These are phyloP conservation scores for Choristoneura rosaceana DNA, from an alignment of 2,888 invertebrate species.

Conservation along the genomic window DNA sequence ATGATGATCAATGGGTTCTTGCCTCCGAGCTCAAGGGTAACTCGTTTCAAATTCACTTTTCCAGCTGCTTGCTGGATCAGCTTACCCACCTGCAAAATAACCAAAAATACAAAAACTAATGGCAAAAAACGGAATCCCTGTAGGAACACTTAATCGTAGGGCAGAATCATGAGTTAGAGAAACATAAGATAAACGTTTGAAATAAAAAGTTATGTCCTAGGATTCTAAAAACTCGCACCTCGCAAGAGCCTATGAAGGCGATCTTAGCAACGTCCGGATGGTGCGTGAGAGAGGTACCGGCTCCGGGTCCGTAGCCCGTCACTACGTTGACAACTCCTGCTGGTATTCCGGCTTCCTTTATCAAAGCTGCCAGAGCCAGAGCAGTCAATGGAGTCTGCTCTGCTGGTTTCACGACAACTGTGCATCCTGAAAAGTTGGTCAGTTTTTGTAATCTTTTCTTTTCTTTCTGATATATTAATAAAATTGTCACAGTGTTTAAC, in stretches of 20 bases:
- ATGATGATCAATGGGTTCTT: slow-evolving; percentile 94
- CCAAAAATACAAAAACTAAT: slow-evolving; percentile 16
- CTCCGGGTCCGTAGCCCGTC: slow-evolving; percentile 91
- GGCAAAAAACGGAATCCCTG: too few species aligned
- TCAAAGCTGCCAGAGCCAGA: slow-evolving; percentile 91
- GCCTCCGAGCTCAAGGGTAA: slow-evolving; percentile 94
- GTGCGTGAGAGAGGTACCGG: slow-evolving; percentile 90
- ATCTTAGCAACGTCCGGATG: slow-evolving; percentile 93
- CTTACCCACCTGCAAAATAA: slow-evolving; percentile 77
- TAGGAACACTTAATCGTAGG: too few species aligned
- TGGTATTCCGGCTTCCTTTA: slow-evolving; percentile 95
- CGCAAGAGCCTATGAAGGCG: slow-evolving; percentile 87
- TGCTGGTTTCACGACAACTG: slow-evolving; percentile 95
- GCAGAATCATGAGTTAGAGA: too few species aligned
- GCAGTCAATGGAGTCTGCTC: slow-evolving; percentile 97
- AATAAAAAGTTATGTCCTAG: too few species aligned
- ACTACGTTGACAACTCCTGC: slow-evolving; percentile 95
- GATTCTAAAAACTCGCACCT: slow-evolving; percentile 50
- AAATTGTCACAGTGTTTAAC: too few species aligned
- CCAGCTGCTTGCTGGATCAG: slow-evolving; percentile 89
- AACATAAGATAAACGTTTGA: too few species aligned
- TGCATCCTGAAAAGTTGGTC: slow-evolving; percentile 84
- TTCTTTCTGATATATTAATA: too few species aligned
- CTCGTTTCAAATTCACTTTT: slow-evolving; percentile 90
- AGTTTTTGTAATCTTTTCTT: too few species aligned